phyloP scores from a whole-genome alignment of 2,797 vertebrate genomes.

The Cirrhinus molitorella region DNA sequence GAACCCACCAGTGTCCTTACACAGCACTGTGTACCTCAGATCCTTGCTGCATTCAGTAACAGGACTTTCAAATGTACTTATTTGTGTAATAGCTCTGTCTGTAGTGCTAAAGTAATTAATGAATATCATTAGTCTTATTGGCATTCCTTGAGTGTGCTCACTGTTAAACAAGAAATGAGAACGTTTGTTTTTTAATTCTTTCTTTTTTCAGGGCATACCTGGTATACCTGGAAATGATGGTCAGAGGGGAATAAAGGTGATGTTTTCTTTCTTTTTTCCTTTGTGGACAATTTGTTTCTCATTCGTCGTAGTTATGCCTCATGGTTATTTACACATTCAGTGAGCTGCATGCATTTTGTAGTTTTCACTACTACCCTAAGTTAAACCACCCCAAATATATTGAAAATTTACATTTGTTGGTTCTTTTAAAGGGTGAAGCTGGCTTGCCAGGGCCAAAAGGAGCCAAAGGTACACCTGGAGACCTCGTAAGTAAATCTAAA shows the following conservation, averaged over 20 bases:
- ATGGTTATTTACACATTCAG: too few relatives aligned
- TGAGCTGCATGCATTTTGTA: background rate
- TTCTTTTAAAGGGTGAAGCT: slow-evolving; percentile 84
- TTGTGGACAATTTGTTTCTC: background rate
- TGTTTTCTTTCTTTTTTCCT: slow-evolving; percentile 27
- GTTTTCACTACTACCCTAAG: background rate
- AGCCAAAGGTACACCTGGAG: slow-evolving; percentile 83
- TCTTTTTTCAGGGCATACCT: slow-evolving; percentile 84
- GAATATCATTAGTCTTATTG: background rate
- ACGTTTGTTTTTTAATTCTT: slow-evolving; percentile 1
- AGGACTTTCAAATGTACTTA: background rate
- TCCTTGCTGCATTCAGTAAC: background rate
- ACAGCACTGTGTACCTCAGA: background rate
- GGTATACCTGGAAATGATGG: slow-evolving; percentile 90
- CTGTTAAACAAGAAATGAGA: background rate
- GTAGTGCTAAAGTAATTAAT: background rate
- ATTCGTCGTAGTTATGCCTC: background rate
- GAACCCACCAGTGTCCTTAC: slow-evolving; percentile 26
- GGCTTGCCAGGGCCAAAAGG: slow-evolving; percentile 86
- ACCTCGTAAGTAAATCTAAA: slow-evolving; percentile 78
- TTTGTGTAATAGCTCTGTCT: background rate
- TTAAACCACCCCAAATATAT: background rate
- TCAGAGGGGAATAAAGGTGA: slow-evolving; percentile 86
- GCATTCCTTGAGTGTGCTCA: background rate
- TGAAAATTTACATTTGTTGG: slow-evolving; percentile 13